Conservation (phyloP, 2,113 vertebrate species). For the Myanophis thanlyinensis region DNA sequence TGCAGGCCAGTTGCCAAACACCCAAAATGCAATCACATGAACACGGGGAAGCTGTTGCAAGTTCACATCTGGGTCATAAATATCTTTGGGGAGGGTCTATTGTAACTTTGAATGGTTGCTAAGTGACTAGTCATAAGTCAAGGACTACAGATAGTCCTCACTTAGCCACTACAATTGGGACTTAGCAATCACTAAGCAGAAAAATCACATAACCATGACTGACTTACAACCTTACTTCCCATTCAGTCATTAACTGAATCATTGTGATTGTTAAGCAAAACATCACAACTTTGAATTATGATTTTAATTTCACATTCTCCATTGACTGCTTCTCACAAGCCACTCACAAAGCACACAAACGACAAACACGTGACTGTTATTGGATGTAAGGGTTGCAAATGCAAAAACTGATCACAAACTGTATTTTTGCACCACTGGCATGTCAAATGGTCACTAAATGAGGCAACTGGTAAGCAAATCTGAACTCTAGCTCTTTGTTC, state of each 20-base stretch:
- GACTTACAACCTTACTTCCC: background rate
- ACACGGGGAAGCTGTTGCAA: background rate
- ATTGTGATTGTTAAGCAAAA: background rate
- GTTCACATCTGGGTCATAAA: background rate
- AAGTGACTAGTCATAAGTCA: background rate
- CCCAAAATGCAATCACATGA: background rate
- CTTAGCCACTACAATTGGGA: background rate
- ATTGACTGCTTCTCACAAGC: background rate
- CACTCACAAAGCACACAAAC: background rate
- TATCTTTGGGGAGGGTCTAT: background rate
- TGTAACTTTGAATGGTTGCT: background rate
- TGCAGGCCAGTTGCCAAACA: background rate
- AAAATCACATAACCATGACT: background rate
- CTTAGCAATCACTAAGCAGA: background rate
- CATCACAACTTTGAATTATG: background rate
- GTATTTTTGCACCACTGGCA: background rate
- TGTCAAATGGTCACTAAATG: background rate
- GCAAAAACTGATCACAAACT: background rate
- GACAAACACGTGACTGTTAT: background rate
- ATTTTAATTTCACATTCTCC: background rate
- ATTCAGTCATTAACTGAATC: background rate
- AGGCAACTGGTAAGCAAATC: background rate
- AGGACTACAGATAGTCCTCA: background rate
- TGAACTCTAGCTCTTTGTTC: background rate
- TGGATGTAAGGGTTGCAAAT: background rate